Evolutionary conservation across 2,797 vertebrate genomes (phyloP).

Genomic region (Hippoglossus hippoglossus): DNA sequence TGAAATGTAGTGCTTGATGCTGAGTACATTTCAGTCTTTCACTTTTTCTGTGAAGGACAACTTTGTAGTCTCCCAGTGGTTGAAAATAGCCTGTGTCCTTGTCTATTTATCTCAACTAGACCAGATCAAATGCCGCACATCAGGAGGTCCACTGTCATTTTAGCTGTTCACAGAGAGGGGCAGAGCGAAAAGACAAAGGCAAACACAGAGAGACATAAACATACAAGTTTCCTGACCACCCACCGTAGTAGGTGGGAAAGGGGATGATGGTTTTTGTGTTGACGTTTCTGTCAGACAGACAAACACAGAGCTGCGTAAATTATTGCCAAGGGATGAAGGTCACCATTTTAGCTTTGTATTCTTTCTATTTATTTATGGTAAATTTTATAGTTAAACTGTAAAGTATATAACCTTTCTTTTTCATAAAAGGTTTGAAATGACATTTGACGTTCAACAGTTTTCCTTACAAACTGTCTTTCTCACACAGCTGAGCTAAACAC

Average conservation of each 20-base stretch:
- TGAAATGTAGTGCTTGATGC: no score
- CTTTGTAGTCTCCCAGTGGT: conserved; percentile 30
- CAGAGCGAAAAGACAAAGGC: conserved; percentile 12
- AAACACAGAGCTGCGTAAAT: conserved; percentile 24
- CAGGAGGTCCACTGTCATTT: conserved; percentile 43
- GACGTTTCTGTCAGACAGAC: not conserved
- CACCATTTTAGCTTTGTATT: conserved; percentile 25
- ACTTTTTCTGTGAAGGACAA: conserved; percentile 29
- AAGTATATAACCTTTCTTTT: no score
- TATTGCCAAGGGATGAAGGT: conserved; percentile 40
- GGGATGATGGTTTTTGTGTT: conserved; percentile 29
- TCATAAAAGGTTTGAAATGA: not conserved
- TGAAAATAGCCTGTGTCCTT: conserved; percentile 28
- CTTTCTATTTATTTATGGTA: conserved; percentile 13
- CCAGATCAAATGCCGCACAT: conserved; percentile 53
- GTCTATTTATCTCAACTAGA: conserved; percentile 40
- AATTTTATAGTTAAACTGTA: not conserved
- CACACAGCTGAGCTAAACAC: no score
- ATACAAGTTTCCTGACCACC: conserved; percentile 12
- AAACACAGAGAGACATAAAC: conserved; percentile 19
- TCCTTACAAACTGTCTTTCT: no score
- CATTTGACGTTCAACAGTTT: no score
- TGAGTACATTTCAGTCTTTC: not conserved
- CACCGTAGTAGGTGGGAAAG: not conserved
- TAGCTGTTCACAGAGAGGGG: conserved; percentile 29